Base-by-base conservation (phyloP, 2,113 vertebrate genomes). In the Mus pahari region DNA sequence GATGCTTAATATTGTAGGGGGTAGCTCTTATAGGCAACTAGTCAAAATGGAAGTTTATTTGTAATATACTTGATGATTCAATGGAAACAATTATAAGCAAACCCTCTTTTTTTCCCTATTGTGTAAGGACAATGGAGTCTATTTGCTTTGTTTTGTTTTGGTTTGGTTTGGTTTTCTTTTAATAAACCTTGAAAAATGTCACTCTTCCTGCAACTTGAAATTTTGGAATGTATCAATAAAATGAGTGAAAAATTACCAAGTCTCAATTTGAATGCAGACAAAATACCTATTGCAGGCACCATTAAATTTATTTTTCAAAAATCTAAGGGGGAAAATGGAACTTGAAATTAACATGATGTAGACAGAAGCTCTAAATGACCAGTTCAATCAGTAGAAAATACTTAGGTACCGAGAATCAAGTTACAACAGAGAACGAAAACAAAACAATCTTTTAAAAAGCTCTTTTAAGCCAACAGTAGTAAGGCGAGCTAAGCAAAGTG, bases 221-320 rank as follows among this genome's bases (percentile, higher is more conserved):
- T 86, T 94, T 91, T 79, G 17, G 5, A 79, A 75, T 50, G 1
- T 53, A 60, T 84, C 22, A 68, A 36, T 45, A 81, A 90, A 94
- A 66, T 6, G 77, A 95, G 26, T 87, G 74, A 73, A 92, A 92
- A 90, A 33, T 87, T 50, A 82, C 7, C 3, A 24, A 86, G 9
- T 26, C 53, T 62, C 14, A 64, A n/a, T 22, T 50, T 82, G 77
- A 36, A 19, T 88, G 53, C 55, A 89, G 36, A 91, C 83, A 96
- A 87, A 10, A 0, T 55, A 74, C 42, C 68, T 77, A 53, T 60
- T 66, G 89, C 83, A 17, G 24, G 28, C 22, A 84, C 92, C 28
- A 45, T 68, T 78, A 78, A 50, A 75, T 95, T 92, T 58, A 53
- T 86, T 86, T 84, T 53, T 88, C 62, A 48, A 70, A 91, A 81